Evolutionary conservation across 1,140 invertebrate genomes (phyloP).

Genomic region (Teleopsis dalmanni): DNA sequence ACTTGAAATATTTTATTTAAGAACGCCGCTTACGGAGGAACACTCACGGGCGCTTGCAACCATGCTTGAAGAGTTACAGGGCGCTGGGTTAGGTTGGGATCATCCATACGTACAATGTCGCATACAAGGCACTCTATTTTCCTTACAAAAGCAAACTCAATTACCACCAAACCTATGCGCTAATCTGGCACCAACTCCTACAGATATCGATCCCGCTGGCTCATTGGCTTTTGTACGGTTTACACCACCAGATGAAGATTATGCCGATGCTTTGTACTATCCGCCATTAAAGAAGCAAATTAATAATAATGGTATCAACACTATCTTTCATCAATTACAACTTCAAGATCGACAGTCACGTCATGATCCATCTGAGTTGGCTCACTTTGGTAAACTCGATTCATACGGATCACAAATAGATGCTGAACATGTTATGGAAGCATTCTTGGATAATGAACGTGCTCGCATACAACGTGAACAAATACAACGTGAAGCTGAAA

Average conservation of each 20-base stretch:
- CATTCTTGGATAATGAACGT: slow-evolving; percentile 33
- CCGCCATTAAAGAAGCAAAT: slow-evolving; percentile 15
- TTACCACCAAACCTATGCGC: slow-evolving; percentile 38
- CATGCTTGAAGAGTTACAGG: slow-evolving; percentile 43
- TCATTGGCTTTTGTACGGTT: slow-evolving; percentile 71
- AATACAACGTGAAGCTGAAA: slow-evolving; percentile 17
- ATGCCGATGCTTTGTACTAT: slow-evolving; percentile 11
- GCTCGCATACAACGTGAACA: slow-evolving; percentile 32
- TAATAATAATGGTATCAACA: slow-evolving; percentile 14
- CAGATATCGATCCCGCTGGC: slow-evolving; percentile 51
- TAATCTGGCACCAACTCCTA: slow-evolving; percentile 30
- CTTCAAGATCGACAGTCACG: slow-evolving; percentile 32
- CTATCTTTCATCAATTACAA: slow-evolving; percentile 25
- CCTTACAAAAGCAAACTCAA: slow-evolving; percentile 33
- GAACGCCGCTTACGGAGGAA: slow-evolving; percentile 39
- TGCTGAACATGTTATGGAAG: slow-evolving; percentile 28
- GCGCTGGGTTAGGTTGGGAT: slow-evolving; percentile 42
- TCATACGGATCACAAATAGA: slow-evolving; percentile 21
- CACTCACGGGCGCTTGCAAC: slow-evolving; percentile 38
- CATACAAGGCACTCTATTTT: slow-evolving; percentile 37
- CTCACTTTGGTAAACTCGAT: slow-evolving; percentile 30
- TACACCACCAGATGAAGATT: slow-evolving; percentile 57
- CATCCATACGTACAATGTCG: slow-evolving; percentile 43
- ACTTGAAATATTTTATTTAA: slow-evolving; percentile 4
- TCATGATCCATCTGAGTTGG: slow-evolving; percentile 32